Base-by-base conservation (phyloP, 2,888 invertebrate species). In the Pseudoips prasinana region DNA sequence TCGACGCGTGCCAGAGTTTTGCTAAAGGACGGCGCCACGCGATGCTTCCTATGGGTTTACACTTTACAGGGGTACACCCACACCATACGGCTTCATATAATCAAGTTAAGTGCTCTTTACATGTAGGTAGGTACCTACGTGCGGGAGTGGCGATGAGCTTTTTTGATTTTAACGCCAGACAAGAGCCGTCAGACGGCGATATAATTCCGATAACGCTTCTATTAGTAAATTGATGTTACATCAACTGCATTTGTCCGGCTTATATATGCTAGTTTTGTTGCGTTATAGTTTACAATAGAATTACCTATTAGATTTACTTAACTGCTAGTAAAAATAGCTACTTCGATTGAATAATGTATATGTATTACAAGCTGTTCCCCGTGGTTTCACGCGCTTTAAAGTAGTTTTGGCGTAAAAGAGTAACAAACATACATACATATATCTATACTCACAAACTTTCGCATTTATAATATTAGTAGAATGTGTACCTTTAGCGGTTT, bases 91-190 rank as follows among this genome's bases (percentile, higher is more conserved):
- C 74, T 74, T 77, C 76, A 62, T 71, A 83, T 86, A 89, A 89
- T 89, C 84, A 89, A 87, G 84, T 90, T 89, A 90, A 89, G 84
- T 88, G 89, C 86, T 82, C 73, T 78, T 79, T 72, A 73, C 72
- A 73, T 66, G 69, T 58, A 57, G 51, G 28, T 34, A 62, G 3
- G 3, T 14, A 14, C n/a, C n/a, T n/a, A n/a, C n/a, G n/a, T 14
- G 14, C 62, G 67, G 68, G 68, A 66, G 69, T 68, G 70, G 54
- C 73, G 68, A 77, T 75, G 71, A 70, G 71, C 40, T 73, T 84
- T 82, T 85, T 85, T 79, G 76, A 83, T 84, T 81, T 75, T 69
- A 76, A 70, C 63, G 59, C 56, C 56, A 67, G 67, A 71, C 74
- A 73, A 73, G 63, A 59, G 58, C 44, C 47, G 52, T 69, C 65